phyloP scores from a whole-genome alignment of 1,140 invertebrate genomes.

The Spodoptera frugiperda region DNA sequence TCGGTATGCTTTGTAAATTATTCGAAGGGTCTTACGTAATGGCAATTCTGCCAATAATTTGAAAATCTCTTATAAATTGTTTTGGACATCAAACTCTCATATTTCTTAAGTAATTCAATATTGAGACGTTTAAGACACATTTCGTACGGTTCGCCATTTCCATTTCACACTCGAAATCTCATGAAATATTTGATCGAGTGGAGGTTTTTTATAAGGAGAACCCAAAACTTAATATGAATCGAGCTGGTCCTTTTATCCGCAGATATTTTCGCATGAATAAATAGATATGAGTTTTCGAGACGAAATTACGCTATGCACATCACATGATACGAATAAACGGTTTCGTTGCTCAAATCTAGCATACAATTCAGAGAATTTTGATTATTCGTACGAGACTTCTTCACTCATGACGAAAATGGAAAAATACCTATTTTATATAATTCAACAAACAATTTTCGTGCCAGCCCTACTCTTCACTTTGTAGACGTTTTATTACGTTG shows the following conservation, averaged over 20 bases:
- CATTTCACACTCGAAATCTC: not conserved
- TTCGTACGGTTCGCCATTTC: not conserved
- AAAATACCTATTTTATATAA: not conserved
- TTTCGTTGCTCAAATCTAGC: constrained; percentile 1
- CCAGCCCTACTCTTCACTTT: constrained; percentile 2
- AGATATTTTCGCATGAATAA: constrained; percentile 26
- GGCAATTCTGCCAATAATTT: constrained; percentile 1
- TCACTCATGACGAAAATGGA: not conserved
- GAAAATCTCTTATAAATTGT: constrained; percentile 9
- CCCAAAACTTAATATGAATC: constrained; percentile 26
- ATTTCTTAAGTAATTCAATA: constrained; percentile 14
- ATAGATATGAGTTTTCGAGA: constrained; percentile 9
- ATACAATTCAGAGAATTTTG: not conserved
- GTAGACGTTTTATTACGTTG: not conserved
- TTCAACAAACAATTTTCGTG: not conserved
- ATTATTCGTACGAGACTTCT: not conserved
- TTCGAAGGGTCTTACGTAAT: constrained; percentile 9
- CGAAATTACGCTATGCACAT: constrained; percentile 14
- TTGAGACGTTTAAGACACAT: constrained; percentile 8
- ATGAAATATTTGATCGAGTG: not conserved
- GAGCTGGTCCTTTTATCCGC: not conserved
- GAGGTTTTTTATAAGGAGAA: constrained; percentile 11
- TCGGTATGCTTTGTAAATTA: constrained; percentile 7
- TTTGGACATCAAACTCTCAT: not conserved
- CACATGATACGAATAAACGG: constrained; percentile 4